phyloP scores from a whole-genome alignment of 92 coral and sea anemone species.

The Actinernus sp. region DNA sequence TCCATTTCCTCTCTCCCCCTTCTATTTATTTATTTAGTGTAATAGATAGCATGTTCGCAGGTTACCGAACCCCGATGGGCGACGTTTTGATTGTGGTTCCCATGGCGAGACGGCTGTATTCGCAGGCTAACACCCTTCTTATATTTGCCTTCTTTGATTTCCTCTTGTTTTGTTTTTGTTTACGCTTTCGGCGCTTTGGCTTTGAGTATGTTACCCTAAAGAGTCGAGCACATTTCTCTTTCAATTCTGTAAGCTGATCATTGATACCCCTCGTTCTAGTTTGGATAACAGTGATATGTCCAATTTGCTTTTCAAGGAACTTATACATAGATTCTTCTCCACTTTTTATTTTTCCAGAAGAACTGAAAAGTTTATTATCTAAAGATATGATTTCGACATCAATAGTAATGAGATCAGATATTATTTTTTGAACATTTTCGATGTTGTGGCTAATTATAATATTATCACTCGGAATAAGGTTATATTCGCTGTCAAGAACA shows the following conservation, averaged over 20 bases:
- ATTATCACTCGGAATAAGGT: constrained; percentile 14
- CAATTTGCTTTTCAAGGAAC: constrained; percentile 27
- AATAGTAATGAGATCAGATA: constrained; percentile 33
- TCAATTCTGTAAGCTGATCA: constrained; percentile 16
- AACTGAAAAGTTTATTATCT: constrained; percentile 39
- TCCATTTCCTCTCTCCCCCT: too few relatives aligned
- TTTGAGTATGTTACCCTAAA: constrained; percentile 37
- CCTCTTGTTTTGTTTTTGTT: constrained; percentile 54
- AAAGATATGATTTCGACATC: constrained; percentile 18
- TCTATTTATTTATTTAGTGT: too few relatives aligned
- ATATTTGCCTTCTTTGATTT: constrained; percentile 29
- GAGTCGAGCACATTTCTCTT: constrained; percentile 45
- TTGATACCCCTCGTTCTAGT: constrained; percentile 31
- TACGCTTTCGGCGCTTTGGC: constrained; percentile 43
- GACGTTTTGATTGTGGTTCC: too few relatives aligned
- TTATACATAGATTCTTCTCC: constrained; percentile 59
- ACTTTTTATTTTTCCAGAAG: constrained; percentile 34
- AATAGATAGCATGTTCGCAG: too few relatives aligned
- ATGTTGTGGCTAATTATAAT: constrained; percentile 24
- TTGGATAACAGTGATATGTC: constrained; percentile 39
- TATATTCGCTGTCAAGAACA: constrained; percentile 29
- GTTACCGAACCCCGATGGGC: too few relatives aligned
- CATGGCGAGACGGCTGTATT: too few relatives aligned
- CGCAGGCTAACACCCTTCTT: constrained; percentile 14
- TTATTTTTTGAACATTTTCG: constrained; percentile 10